Evolutionary conservation across 2,113 vertebrate species (phyloP), one percentile per base, ranked within the genome.

Genomic region (Ia io): DNA sequence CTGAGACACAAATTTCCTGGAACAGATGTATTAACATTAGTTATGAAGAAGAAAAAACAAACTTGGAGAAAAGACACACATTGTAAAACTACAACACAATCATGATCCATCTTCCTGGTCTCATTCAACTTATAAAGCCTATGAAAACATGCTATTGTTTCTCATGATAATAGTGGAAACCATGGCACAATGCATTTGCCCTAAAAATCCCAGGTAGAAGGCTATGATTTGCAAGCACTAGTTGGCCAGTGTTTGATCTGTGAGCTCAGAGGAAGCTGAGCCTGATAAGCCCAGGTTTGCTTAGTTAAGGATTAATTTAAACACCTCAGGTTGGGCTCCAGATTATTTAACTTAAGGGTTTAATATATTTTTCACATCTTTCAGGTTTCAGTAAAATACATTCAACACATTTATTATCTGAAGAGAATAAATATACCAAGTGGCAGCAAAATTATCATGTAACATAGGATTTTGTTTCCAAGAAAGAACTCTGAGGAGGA

Each of bases 281-380:
- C 2, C 73, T 30, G 90, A 95, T 91, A 96, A 94, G 23, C 40
- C 32, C n/a, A 5, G 47, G 49, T 90, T 93, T 95, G 71, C 87
- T 85, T 90, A 92, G 92, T 94, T 96, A 96, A 87, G 73, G 76
- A 96, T 96, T 96, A 92, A 97, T 84, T 90, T 86, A 93, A 90
- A 92, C 77, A 82, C 28, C 30, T 82, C 28, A 35, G 51, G 80
- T 70, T 88, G 67, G 51, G 6, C 20, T 93, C 47, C 51, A 32
- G 59, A 82, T 91, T 87, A 93, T 92, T 93, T 91, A 80, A 90
- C 6, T 84, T 77, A 80, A 90, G 70, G 13, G 13, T 70, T 84
- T 79, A 76, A 51, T 87, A 56, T 59, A 80, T 18, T 71, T 94
- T 95, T 84, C 77, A 84, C 67, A 88, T 84, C 25, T 83, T 78